Evolutionary conservation across 2,113 vertebrate species (phyloP), one percentile per base, ranked within the genome.

Genomic region (Hypanus sabinus): DNA sequence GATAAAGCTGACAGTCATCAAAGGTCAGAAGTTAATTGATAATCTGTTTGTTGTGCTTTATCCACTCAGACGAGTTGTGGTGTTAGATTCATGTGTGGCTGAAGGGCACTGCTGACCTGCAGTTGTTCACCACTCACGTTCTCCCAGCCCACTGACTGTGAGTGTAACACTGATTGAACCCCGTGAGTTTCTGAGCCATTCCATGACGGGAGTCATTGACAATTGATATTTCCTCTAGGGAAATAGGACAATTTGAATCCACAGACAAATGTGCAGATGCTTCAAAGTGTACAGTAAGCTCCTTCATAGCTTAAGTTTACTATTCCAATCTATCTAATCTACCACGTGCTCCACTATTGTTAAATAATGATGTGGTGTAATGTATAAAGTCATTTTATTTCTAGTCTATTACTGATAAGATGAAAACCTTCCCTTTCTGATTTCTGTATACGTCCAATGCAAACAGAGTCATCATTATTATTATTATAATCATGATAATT

Each of bases 11-110:
- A 33, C 22, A 30, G 85, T 20, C 30, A 33, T 2, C 12, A 68
- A 68, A 90, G 85, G 85, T 88, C 85, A 88, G 76, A 88, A 88
- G 57, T 18, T 88, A 27, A 90, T 90, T n/a, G n/a, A 65, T 90
- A 90, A 65, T 65, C 85, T 90, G 60, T 90, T 90, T 33, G n/a
- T 90, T 38, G 30, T 18, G 27, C 85, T 65, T 90, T 65, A 62
- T 90, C 27, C 16, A 62, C n/a, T 65, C 30, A 33, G 60, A 33
- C 8, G 14, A 90, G 85, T 9, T 68, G 65, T 65, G 60, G 57
- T 65, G 60, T 68, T 65, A 65, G 85, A 60, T 68, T 90, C 85
- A 90, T 68, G 85, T 12, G 16, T 90, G 60, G 85, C 85, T 65
- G 85, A 62, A 90, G 60, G 85, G 85, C 60, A 90, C 30, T 0